Evolutionary conservation across 2,113 vertebrate genomes (phyloP), one percentile per base, ranked within the genome.

Genomic region (Apteryx owenii): DNA sequence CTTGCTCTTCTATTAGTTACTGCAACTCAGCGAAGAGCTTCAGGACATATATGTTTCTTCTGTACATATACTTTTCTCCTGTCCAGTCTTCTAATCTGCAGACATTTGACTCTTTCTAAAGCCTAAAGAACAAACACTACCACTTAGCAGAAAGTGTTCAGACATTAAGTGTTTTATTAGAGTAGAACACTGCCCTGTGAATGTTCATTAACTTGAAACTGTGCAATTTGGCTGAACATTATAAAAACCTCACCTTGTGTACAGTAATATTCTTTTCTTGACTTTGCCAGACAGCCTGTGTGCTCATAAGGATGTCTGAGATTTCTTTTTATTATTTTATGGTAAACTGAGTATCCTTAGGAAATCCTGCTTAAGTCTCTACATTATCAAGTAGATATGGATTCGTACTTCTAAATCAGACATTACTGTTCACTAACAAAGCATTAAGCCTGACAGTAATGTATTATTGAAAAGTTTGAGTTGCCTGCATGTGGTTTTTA

Each of bases 391-490:
- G 22, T 56, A 87, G 70, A 85, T 85, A 62, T 5, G 71, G 70
- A 89, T 92, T 92, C 92, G 21, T 82, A 84, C 48, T 90, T 87
- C 75, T 89, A 76, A 95, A 89, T 89, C 66, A 94, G 78, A 88
- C 38, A 56, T 40, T 95, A 79, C 26, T 82, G 70, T 83, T 92
- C 71, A 81, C 62, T 76, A 92, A 91, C 81, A 95, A 92, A 92
- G 82, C 58, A 93, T 88, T 80, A 93, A 92, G 73, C 33, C 40
- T 91, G 77, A 85, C 17, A 82, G 53, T 80, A 95, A 91, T 94
- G 70, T 31, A 87, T 92, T 89, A 96, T 66, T 94, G 61, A 94
- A 93, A 95, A 95, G 69, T 94, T 53, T 81, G 69, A 91, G 82
- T 83, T 85, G 65, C 38, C 70, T 93, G 42, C 85, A 93, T 90